phyloP scores from a whole-genome alignment of 2,113 vertebrate species.

The Cervus canadensis region DNA sequence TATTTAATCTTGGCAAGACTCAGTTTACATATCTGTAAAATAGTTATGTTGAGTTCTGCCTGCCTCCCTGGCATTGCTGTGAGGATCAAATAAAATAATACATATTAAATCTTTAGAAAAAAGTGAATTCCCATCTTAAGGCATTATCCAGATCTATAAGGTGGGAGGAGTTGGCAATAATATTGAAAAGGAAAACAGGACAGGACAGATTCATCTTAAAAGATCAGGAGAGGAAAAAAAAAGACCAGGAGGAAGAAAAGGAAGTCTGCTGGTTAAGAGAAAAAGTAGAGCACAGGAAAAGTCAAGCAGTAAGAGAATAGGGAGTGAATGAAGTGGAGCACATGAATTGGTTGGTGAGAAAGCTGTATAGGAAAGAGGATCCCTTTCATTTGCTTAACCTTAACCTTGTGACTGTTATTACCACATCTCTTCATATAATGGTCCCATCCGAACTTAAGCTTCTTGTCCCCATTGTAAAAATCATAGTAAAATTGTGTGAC shows the following conservation, averaged over 20 bases:
- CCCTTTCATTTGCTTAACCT: neutral
- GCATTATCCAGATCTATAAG: neutral
- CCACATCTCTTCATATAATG: neutral
- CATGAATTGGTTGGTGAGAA: neutral
- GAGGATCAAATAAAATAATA: constrained; percentile 25
- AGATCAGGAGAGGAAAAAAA: neutral
- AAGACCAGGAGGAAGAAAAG: neutral
- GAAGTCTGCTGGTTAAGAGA: neutral
- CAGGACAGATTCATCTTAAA: neutral
- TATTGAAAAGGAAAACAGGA: constrained; percentile 31
- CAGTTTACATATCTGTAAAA: neutral
- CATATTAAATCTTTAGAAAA: constrained; percentile 24
- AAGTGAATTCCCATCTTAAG: constrained; percentile 17
- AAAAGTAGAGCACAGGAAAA: neutral
- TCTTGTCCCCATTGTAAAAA: neutral
- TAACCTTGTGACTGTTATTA: neutral
- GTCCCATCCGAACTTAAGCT: neutral
- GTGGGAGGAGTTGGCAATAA: constrained; percentile 19
- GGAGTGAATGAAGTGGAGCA: neutral
- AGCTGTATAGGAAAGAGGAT: neutral
- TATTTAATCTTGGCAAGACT: constrained; percentile 8
- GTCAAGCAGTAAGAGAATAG: neutral
- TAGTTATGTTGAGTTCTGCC: neutral
- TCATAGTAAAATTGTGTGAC: neutral
- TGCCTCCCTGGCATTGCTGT: constrained; percentile 3